Percentiles rank a stretch among this genome's conserved stretches.
Evolutionary conservation across 2,888 invertebrate species (phyloP).

Genomic region (Hyppa rectilinea): DNA sequence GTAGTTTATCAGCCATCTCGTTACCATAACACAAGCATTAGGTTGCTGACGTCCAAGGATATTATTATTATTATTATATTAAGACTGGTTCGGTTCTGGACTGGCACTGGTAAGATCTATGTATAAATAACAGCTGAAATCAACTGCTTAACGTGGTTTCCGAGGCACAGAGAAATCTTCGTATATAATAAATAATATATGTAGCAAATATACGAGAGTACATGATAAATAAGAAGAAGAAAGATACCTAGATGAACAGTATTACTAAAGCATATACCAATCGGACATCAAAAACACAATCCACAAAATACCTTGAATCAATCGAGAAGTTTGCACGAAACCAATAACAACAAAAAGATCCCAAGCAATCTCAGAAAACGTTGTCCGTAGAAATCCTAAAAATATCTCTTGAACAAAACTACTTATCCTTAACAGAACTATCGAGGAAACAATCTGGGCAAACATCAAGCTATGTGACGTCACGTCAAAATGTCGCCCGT

Average conservation of each 20-base stretch:
- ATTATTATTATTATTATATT: too few relatives aligned
- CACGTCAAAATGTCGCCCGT: slow-evolving; percentile 53
- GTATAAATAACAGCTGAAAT: too few relatives aligned
- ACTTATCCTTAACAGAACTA: slow-evolving; percentile 54
- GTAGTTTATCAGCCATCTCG: too few relatives aligned
- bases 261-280: neutral
- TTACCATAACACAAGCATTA: too few relatives aligned
- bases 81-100: too few relatives aligned
- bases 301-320: slow-evolving; percentile 26
- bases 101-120: too few relatives aligned
- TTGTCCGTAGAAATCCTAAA: slow-evolving; percentile 39
- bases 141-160: too few relatives aligned
- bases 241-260: neutral
- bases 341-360: slow-evolving; percentile 25
- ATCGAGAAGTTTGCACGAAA: slow-evolving; percentile 13
- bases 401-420: slow-evolving; percentile 52
- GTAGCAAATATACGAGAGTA: neutral
- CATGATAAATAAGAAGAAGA: neutral
- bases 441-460: slow-evolving; percentile 47
- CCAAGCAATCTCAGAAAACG: slow-evolving; percentile 24
- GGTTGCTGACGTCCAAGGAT: too few relatives aligned
- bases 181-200: too few relatives aligned
- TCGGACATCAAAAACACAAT: neutral
- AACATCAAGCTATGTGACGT: slow-evolving; percentile 47
- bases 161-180: too few relatives aligned